Evolutionary conservation across 2,888 invertebrate genomes (phyloP).

Genomic region (Melinaea marsaeus): DNA sequence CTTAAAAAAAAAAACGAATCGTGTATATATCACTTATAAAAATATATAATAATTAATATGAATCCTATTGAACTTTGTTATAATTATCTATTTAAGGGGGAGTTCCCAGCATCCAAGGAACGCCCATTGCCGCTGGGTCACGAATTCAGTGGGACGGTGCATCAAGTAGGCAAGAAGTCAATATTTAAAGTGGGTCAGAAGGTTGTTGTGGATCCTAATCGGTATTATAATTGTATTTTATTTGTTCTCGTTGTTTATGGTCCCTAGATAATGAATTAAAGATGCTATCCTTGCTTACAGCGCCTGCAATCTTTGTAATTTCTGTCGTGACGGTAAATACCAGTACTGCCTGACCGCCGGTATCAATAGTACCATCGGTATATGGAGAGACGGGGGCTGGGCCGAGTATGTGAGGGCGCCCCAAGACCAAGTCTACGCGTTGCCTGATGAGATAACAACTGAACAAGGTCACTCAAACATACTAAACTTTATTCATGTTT

Average conservation of each 20-base stretch:
- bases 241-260: neutral
- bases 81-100: conserved; percentile 68
- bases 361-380: conserved; percentile 81
- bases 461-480: conserved; percentile 70
- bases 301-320: conserved; percentile 79
- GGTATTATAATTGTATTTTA: conserved; percentile 49
- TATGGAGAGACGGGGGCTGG: conserved; percentile 83
- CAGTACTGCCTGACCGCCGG: conserved; percentile 81
- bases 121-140: conserved; percentile 80
- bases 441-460: conserved; percentile 76
- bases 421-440: conserved; percentile 77
- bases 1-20: too few species aligned
- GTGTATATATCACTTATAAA: too few species aligned
- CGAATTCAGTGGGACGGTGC: conserved; percentile 81
- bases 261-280: neutral
- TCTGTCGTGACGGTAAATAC: conserved; percentile 80
- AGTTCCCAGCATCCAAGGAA: conserved; percentile 79
- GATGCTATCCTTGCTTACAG: conserved; percentile 46
- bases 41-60: too few species aligned
- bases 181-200: conserved; percentile 80
- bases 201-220: conserved; percentile 84
- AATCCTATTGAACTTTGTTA: too few species aligned
- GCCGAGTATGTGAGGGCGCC: conserved; percentile 81
- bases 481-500: too few species aligned
- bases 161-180: conserved; percentile 77